Evolutionary conservation across 2,797 vertebrate genomes (phyloP), one percentile per base, ranked within the genome.

Genomic region (Schizopygopsis pylzovi): DNA sequence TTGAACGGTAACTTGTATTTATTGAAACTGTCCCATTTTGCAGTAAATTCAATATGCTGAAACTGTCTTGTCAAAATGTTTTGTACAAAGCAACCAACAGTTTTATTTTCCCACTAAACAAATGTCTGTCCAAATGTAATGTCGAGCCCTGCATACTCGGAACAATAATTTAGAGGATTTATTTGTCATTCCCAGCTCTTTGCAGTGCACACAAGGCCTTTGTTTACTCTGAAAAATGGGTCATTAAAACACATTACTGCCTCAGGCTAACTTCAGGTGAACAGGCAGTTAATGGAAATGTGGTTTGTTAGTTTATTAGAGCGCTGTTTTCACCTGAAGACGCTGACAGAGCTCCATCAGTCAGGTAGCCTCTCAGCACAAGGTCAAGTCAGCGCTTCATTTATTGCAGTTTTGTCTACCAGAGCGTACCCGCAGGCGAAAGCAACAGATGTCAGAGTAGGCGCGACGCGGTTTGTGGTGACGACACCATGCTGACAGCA

Each of bases 391-490:
- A 84, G 76, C 67, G 2, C 68, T 85, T 88, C 52, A 77, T 86
- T 85, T 77, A 71, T 83, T 33, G 28, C 87, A 82, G 83, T 89
- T 90, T 88, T 86, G 80, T 83, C 83, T 84, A 75, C 68, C 79
- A 47, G 79, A 65, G 78, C 52, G 71, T 80, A 85, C 77, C 18
- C 22, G n/a, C 83, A 86, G 79, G 87, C 87, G 75, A 85, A 87
- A 85, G 87, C 84, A 87, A 71, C 88, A 90, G 88, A 89, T 90
- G 90, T 87, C 88, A 18, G 75, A 88, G 88, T 85, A 82, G 87
- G 87, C 54, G 82, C 80, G 75, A 45, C 67, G 37, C 22, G 47
- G 82, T 68, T 79, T 76, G 82, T 76, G 82, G 81, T 83, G 68
- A 78, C 82, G 87, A 87, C 52, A 52, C 75, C 88, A 86, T 83